Base-by-base conservation (phyloP, 1,140 invertebrate species). In the Drosophila littoralis region DNA sequence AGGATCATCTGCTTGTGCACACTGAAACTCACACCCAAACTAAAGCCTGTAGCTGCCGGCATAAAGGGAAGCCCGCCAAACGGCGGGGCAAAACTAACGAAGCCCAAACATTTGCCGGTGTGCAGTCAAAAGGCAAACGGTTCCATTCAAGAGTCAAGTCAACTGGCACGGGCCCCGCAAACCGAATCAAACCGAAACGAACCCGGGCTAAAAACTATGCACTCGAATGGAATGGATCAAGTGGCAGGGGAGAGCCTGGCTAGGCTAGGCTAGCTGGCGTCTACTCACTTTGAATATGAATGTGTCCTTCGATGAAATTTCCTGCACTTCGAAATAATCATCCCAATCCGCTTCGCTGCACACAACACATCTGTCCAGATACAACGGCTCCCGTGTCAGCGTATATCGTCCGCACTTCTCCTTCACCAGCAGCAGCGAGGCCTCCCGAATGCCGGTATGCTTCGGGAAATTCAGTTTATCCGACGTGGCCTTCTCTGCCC, bases 311-410 rank as follows among this genome's bases (percentile, higher is more conserved):
- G 97, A 97, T 72, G 96, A 95, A 71, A 98, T 95, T 93, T 99
- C 98, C 93, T 98, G 97, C 79, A 99, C 95, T 94, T 99, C 98
- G 93, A 99, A 98, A 92, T 97, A 98, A 92, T 98, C 97, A 91
- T 97, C 97, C 85, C 96, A 95, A 86, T 98, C 97, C 52, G 95
- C 95, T 88, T 98, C 97, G 75, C 95, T 95, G 78, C 96, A 97
- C 43, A 98, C 96, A 66, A 98, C 96, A 93, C 97, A 98, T 84
- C 96, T 95, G 91, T 98, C 97, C 74, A 98, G 93, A 93, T 96
- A 96, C 57, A 98, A 94, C 33, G 97, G 97, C 90, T 98, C 97
- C 91, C 97, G 94, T 64, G 98, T 94, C 50, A 98, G 94, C 50
- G 96, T 96, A 91, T 97, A 97, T 86, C 97, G 94, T 38, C 97